These are phyloP conservation scores for Allolobophora icterica DNA, from an alignment of 2,888 invertebrate genomes.

Conservation along the genomic window DNA sequence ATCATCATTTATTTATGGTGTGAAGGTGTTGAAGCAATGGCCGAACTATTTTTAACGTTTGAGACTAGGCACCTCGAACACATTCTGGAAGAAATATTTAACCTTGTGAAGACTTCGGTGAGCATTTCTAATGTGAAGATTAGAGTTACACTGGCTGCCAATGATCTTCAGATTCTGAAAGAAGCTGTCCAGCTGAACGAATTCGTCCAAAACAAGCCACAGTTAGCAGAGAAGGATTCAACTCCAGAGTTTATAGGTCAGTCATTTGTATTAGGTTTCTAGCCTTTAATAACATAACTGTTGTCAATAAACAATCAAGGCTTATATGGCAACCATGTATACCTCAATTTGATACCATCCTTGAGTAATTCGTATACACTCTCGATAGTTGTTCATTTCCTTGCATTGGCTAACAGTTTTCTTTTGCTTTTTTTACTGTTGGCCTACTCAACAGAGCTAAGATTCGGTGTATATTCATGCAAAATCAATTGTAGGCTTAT, in stretches of 20 bases:
- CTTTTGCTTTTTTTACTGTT: no score
- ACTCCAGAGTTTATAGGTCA: neutral
- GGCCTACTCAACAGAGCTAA: no score
- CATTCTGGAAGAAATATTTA: neutral
- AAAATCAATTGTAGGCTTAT: no score
- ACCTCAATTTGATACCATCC: neutral
- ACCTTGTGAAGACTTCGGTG: neutral
- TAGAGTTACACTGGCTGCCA: neutral
- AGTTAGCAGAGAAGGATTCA: neutral
- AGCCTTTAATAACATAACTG: neutral
- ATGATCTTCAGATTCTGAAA: slow-evolving; percentile 17
- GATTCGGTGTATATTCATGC: no score
- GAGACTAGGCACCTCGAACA: neutral
- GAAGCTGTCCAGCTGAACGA: neutral
- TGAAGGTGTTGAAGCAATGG: neutral
- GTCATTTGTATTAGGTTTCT: neutral
- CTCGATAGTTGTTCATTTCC: no score
- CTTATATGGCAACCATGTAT: neutral
- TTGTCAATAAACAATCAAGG: neutral
- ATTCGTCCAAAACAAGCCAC: neutral
- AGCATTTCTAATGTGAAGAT: neutral
- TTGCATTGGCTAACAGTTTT: no score
- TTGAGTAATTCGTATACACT: no score
- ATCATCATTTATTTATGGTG: neutral
- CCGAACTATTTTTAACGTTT: neutral